A percentile compares a stretch with the other conserved stretches of the same genome.
These are phyloP conservation scores for Terrapene triunguis DNA, from an alignment of 2,113 vertebrate genomes.

Conservation along the genomic window DNA sequence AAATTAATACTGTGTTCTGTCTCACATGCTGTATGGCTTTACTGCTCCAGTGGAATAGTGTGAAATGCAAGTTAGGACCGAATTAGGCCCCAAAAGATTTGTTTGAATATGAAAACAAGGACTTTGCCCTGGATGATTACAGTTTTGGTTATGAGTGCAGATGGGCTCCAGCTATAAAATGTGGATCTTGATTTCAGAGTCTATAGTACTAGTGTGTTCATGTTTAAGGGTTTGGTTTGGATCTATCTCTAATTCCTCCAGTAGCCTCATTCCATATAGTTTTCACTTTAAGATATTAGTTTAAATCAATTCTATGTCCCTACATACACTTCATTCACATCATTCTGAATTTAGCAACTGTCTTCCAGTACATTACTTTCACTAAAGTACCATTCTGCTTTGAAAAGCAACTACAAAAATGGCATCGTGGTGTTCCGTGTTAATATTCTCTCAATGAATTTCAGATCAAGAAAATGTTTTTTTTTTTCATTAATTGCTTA, in stretches of 20 bases:
- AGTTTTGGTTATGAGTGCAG: background rate
- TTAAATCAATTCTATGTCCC: constrained; percentile 45
- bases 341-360: constrained; percentile 25
- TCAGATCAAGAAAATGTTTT: background rate
- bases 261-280: constrained; percentile 42
- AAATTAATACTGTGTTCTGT: constrained; percentile 33
- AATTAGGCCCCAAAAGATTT: constrained; percentile 4
- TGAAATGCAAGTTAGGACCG: constrained; percentile 8
- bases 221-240: background rate
- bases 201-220: background rate
- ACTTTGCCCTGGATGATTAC: background rate
- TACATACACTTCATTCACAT: constrained; percentile 44
- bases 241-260: background rate
- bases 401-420: constrained; percentile 18
- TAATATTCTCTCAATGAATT: background rate
- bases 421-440: background rate
- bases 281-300: constrained; percentile 61
- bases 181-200: constrained; percentile 11
- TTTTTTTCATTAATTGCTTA: background rate
- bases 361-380: background rate
- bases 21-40: background rate
- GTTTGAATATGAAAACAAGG: background rate
- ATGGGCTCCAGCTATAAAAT: background rate
- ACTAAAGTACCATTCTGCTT: constrained; percentile 17
- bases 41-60: constrained; percentile 13